Evolutionary conservation across 2,888 invertebrate genomes (phyloP).

Genomic region (Nomada flava): DNA sequence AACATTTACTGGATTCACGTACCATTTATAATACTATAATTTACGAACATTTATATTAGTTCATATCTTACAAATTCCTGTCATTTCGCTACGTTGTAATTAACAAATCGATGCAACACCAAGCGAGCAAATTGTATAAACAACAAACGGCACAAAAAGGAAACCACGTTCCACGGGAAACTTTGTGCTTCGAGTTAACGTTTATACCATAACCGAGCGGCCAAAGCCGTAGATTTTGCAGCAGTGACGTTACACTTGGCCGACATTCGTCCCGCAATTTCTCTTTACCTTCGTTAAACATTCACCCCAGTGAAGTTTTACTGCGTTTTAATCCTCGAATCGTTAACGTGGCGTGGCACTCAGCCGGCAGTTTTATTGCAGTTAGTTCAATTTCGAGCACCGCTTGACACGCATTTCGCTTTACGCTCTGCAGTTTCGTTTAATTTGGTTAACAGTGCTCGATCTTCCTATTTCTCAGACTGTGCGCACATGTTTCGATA

Average conservation of each 20-base stretch:
- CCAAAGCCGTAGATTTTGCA: neutral
- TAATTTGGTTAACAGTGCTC: conserved; percentile 1
- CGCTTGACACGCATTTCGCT: conserved; percentile 34
- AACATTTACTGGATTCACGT: too few relatives aligned
- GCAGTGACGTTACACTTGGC: neutral
- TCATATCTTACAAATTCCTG: too few relatives aligned
- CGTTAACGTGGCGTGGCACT: neutral
- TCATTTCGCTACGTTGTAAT: too few relatives aligned
- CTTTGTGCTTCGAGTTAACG: too few relatives aligned
- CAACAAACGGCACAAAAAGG: too few relatives aligned
- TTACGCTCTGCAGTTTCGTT: conserved; percentile 16
- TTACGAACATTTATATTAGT: too few relatives aligned
- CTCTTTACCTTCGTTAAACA: conserved; percentile 11
- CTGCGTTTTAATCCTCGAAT: neutral
- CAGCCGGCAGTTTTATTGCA: neutral
- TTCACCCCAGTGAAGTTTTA: conserved; percentile 1
- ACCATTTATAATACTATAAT: too few relatives aligned
- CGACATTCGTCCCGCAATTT: neutral
- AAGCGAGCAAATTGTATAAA: too few relatives aligned
- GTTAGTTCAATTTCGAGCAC: conserved; percentile 23
- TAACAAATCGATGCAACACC: too few relatives aligned
- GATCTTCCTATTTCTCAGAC: neutral
- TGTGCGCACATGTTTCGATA: neutral
- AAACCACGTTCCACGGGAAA: too few relatives aligned
- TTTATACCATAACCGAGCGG: neutral